Evolutionary conservation across 1,140 invertebrate species (phyloP).

Genomic region (Cyphomyrmex costatus): DNA sequence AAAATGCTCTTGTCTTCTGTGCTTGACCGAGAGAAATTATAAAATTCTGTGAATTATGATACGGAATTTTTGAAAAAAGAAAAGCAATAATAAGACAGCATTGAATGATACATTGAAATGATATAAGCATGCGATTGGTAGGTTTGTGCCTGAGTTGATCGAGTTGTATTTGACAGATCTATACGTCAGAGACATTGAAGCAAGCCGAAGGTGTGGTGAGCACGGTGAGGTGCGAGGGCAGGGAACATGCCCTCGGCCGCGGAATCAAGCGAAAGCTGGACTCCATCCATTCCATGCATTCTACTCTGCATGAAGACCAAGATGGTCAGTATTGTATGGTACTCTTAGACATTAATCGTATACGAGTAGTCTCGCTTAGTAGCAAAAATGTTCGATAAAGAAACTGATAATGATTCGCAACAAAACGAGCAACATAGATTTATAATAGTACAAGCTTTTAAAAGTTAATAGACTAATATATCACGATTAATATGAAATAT

Average conservation of each 20-base stretch:
- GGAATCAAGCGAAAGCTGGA: conserved; percentile 87
- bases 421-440: not conserved
- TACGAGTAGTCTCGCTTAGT: conserved; percentile 54
- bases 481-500: not conserved
- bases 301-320: conserved; percentile 87
- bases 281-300: conserved; percentile 87
- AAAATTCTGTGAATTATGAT: conserved; percentile 19
- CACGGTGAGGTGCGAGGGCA: conserved; percentile 86
- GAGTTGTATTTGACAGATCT: conserved; percentile 87
- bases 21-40: conserved; percentile 61
- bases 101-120: conserved; percentile 69
- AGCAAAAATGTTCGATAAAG: conserved; percentile 43
- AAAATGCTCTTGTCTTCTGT: conserved; percentile 47
- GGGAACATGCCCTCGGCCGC: conserved; percentile 84
- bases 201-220: conserved; percentile 86
- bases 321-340: conserved; percentile 87
- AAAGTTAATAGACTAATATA: conserved; percentile 21
- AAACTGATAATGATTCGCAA: not conserved
- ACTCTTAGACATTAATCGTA: conserved; percentile 80
- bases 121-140: conserved; percentile 84
- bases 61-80: conserved; percentile 36
- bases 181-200: conserved; percentile 85
- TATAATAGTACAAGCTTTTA: not conserved
- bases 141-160: conserved; percentile 86
- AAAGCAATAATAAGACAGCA: conserved; percentile 35